A percentile compares a stretch with the other conserved stretches of the same genome.
These are phyloP conservation scores for Oscheius sp. DNA, from an alignment of 2,888 invertebrate species.

Conservation along the genomic window DNA sequence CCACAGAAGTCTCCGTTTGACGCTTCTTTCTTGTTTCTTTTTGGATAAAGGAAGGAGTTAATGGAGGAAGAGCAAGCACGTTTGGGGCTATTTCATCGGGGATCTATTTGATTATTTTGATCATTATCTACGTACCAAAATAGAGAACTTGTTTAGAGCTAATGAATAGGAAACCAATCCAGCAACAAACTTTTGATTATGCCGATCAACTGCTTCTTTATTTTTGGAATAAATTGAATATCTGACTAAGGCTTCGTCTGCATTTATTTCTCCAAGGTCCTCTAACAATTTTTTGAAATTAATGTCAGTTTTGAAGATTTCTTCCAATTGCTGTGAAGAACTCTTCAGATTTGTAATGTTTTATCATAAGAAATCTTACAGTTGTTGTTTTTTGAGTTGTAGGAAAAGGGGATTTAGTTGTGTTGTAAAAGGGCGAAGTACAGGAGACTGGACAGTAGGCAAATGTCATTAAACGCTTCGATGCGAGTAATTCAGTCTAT, in stretches of 20 bases:
- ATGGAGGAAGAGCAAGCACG: slow-evolving; percentile 10
- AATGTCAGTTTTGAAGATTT: slow-evolving; percentile 32
- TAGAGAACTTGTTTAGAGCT: slow-evolving; percentile 38
- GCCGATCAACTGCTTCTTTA: slow-evolving; percentile 36
- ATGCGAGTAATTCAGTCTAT: not conserved
- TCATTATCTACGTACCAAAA: slow-evolving; percentile 23
- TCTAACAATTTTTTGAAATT: slow-evolving; percentile 34
- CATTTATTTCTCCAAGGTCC: slow-evolving; percentile 20
- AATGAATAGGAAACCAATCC: slow-evolving; percentile 35
- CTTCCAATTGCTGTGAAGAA: not conserved
- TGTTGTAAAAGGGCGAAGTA: not conserved
- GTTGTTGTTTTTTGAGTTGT: not conserved
- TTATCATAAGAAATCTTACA: not conserved
- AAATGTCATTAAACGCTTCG: not conserved
- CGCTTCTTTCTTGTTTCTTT: not conserved
- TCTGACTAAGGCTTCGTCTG: slow-evolving; percentile 35
- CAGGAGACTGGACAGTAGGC: slow-evolving; percentile 20
- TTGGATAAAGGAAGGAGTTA: not conserved
- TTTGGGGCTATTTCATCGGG: slow-evolving; percentile 38
- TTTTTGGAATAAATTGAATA: slow-evolving; percentile 33
- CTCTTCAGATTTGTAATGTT: not conserved
- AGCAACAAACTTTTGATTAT: slow-evolving; percentile 34
- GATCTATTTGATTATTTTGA: not conserved
- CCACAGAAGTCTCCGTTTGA: slow-evolving; percentile 9
- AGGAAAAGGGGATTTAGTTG: slow-evolving; percentile 1